phyloP scores from a whole-genome alignment of 2,113 vertebrate species.

The Otolemur garnettii region DNA sequence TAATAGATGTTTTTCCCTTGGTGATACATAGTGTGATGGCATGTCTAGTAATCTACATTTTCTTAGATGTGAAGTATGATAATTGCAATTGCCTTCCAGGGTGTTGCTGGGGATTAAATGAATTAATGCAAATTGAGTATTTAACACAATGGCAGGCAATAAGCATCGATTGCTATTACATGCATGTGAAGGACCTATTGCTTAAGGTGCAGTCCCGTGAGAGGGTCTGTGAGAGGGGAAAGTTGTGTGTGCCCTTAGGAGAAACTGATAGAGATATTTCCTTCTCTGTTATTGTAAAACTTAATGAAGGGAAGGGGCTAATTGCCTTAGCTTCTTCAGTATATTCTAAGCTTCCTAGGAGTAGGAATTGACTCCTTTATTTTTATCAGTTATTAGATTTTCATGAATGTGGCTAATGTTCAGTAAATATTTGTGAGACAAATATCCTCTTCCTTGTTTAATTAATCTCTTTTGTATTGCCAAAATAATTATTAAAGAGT shows the following conservation, averaged over 20 bases:
- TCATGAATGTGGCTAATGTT: neutral
- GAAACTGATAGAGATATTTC: neutral
- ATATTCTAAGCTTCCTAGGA: conserved; percentile 34
- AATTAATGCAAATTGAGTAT: neutral
- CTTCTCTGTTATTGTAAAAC: conserved; percentile 5
- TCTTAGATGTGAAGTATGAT: conserved; percentile 13
- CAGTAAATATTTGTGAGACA: conserved; percentile 3
- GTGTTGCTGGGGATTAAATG: neutral
- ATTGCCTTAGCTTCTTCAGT: conserved; percentile 9
- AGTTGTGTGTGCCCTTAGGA: neutral
- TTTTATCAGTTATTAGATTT: conserved; percentile 34
- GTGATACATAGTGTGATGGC: neutral
- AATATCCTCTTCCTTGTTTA: neutral
- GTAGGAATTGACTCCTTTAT: neutral
- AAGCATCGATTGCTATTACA: neutral
- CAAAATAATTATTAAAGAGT: conserved; percentile 34
- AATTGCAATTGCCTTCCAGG: neutral
- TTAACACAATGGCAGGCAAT: neutral
- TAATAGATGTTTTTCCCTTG: neutral
- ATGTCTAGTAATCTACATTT: neutral
- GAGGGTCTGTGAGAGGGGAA: neutral
- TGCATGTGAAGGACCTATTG: neutral
- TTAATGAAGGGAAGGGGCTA: neutral
- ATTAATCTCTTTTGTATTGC: conserved; percentile 22
- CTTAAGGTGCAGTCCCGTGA: neutral